A percentile compares a stretch with the other conserved stretches of the same genome.
Conservation (phyloP, 2,797 vertebrate species). For the Dipus sagitta region DNA sequence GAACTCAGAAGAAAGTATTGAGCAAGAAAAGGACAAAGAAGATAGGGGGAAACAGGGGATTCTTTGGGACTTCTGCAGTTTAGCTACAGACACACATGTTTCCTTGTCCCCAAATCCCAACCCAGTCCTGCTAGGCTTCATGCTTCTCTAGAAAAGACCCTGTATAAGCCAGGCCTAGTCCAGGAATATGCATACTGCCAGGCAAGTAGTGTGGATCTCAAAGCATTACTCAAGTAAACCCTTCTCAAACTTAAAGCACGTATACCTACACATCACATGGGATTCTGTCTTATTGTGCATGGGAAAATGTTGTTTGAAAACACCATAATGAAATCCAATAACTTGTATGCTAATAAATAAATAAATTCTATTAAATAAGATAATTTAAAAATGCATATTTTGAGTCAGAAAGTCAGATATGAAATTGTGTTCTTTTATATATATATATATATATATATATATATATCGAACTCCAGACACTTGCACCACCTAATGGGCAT, state of each 20-base stretch:
- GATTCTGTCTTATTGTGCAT: background rate
- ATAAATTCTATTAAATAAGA: too few species aligned
- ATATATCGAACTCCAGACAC: too few species aligned
- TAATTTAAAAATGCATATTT: background rate
- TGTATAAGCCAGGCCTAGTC: background rate
- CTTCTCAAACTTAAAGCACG: background rate
- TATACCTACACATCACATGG: background rate
- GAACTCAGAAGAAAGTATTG: conserved; percentile 11
- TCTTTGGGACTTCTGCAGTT: background rate
- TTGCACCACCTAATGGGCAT: too few species aligned
- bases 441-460: too few species aligned
- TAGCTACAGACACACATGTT: background rate
- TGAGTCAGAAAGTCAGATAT: background rate
- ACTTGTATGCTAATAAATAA: too few species aligned
- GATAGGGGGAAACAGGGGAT: background rate
- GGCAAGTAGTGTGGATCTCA: background rate
- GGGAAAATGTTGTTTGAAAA: too few species aligned
- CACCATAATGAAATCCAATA: too few species aligned
- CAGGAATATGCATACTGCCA: background rate
- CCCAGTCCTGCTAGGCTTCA: background rate
- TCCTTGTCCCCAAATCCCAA: background rate
- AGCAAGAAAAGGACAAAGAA: background rate
- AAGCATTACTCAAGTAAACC: background rate
- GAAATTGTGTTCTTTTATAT: background rate
- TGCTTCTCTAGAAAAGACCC: background rate